phyloP scores from a whole-genome alignment of 2,113 vertebrate species.

The Sardina pilchardus region DNA sequence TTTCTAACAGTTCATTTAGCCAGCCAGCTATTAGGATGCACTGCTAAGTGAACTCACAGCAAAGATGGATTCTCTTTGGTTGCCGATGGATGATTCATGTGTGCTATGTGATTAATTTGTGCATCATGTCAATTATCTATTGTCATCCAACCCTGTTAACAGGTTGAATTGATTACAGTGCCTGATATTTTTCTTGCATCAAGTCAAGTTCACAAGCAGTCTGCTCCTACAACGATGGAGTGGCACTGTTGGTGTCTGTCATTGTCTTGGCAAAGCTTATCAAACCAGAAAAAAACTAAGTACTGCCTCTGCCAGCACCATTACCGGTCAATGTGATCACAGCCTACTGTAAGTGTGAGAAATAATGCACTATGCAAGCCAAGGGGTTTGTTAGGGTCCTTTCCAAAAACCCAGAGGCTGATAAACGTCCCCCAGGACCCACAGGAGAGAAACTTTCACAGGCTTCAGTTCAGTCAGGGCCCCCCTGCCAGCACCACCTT shows the following conservation, averaged over 20 bases:
- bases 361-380: background rate
- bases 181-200: no score
- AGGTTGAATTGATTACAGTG: no score
- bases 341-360: no score
- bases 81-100: no score
- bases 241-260: background rate
- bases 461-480: background rate
- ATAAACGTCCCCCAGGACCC: background rate
- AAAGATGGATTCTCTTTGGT: no score
- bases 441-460: background rate
- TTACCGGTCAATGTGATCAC: background rate
- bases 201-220: no score
- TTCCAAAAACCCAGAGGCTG: background rate
- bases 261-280: background rate
- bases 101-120: no score
- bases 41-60: background rate
- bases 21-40: background rate
- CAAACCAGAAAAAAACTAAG: background rate
- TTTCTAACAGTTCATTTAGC: no score
- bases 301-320: background rate
- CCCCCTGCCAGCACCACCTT: background rate
- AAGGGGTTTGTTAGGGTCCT: background rate
- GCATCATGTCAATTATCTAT: no score
- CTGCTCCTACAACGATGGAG: background rate
- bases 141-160: no score